Conservation (phyloP, 2,888 invertebrate species). For the Diarsia brunnea region DNA sequence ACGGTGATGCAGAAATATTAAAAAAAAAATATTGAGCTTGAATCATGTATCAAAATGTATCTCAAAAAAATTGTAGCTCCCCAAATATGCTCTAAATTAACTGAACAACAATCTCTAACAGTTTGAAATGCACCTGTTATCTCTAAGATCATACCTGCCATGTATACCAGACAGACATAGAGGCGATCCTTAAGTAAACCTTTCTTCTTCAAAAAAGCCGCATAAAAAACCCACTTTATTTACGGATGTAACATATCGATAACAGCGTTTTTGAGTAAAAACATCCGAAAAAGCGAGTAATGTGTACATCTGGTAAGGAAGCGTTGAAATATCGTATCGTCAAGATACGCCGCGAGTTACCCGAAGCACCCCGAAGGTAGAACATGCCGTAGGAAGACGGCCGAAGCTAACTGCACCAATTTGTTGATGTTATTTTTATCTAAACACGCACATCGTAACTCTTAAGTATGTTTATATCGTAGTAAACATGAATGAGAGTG, state of each 20-base stretch:
- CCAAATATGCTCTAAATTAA: neutral
- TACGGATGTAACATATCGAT: constrained; percentile 67
- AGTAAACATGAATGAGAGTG: constrained; percentile 66
- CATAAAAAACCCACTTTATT: constrained; percentile 58
- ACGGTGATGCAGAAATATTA: too few relatives aligned
- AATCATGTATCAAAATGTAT: neutral
- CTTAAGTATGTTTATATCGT: constrained; percentile 68
- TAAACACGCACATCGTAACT: constrained; percentile 70
- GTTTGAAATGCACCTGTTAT: constrained; percentile 7
- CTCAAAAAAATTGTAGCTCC: too few relatives aligned
- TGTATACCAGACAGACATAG: constrained; percentile 25
- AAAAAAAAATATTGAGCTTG: neutral
- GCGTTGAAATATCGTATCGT: constrained; percentile 65
- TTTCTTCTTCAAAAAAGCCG: constrained; percentile 40
- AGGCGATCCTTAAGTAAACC: constrained; percentile 34
- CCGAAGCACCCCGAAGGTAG: neutral
- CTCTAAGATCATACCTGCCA: neutral
- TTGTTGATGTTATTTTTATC: constrained; percentile 69
- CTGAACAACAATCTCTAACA: neutral
- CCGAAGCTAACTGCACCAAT: constrained; percentile 47
- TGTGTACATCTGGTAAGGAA: constrained; percentile 65
- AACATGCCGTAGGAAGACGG: neutral
- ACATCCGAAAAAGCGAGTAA: constrained; percentile 62
- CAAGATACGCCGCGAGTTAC: constrained; percentile 44
- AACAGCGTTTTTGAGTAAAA: constrained; percentile 61